Evolutionary conservation across 2,888 invertebrate species (phyloP).

Genomic region (Scrobipalpa costella): DNA sequence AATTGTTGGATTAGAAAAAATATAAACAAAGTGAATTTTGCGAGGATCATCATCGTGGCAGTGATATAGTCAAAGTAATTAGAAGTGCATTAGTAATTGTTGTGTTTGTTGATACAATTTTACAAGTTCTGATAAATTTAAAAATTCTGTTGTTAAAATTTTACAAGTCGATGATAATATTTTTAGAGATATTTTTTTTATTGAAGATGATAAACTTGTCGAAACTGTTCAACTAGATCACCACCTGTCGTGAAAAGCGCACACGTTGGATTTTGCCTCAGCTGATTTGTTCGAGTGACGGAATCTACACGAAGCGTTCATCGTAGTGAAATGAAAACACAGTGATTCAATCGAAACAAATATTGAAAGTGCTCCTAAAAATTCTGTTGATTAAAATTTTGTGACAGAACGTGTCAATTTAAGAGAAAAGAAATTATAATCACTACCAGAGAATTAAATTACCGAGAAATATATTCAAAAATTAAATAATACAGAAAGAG

Average conservation of each 20-base stretch:
- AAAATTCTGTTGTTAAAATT: conserved; percentile 1
- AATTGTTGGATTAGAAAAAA: conserved; percentile 45
- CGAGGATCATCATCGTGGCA: conserved; percentile 54
- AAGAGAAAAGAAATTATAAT: conserved; percentile 2
- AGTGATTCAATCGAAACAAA: conserved; percentile 20
- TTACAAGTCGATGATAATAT: neutral
- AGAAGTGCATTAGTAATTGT: conserved; percentile 51
- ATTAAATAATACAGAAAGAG: conserved; percentile 11
- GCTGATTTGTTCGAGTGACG: conserved; percentile 55
- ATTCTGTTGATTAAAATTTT: neutral
- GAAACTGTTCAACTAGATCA: conserved; percentile 42
- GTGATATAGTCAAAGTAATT: conserved; percentile 55
- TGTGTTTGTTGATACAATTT: conserved; percentile 46
- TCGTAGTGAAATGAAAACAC: conserved; percentile 38
- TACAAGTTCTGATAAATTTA: conserved; percentile 38
- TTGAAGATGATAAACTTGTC: conserved; percentile 34
- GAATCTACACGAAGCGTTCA: conserved; percentile 55
- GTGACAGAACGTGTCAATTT: neutral
- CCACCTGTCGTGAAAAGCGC: conserved; percentile 52
- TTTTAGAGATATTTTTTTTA: neutral
- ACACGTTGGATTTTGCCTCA: conserved; percentile 57
- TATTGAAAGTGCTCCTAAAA: conserved; percentile 2
- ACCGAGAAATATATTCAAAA: conserved; percentile 9
- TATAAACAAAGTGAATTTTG: conserved; percentile 36
- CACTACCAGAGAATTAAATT: conserved; percentile 26